These are phyloP conservation scores for Zaprionus lineosus DNA, from an alignment of 2,888 invertebrate species.

Conservation along the genomic window DNA sequence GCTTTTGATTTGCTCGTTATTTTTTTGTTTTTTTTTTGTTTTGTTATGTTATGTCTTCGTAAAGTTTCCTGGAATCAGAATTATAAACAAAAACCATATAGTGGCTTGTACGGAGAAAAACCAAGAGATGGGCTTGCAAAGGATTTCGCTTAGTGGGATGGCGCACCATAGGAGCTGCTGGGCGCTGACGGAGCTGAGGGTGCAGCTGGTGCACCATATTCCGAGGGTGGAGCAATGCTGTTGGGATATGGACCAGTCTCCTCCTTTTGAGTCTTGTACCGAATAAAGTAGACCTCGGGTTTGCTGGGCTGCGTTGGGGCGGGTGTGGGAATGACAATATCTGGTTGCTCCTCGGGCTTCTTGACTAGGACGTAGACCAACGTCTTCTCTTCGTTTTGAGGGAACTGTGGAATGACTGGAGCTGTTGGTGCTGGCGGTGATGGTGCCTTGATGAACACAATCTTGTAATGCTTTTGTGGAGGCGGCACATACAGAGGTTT, in stretches of 20 bases:
- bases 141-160: conserved; percentile 68
- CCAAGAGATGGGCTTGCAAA: conserved; percentile 37
- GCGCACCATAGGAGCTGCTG: conserved; percentile 82
- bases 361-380: conserved; percentile 89
- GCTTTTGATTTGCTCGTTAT: conserved; percentile 36
- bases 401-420: conserved; percentile 85
- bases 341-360: conserved; percentile 89
- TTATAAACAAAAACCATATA: conserved; percentile 43
- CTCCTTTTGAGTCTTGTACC: conserved; percentile 88
- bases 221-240: conserved; percentile 81
- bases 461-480: conserved; percentile 91
- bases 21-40: conserved; percentile 38
- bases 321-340: conserved; percentile 87
- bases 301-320: conserved; percentile 89
- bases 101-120: conserved; percentile 21
- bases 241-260: conserved; percentile 82
- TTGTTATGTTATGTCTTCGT: conserved; percentile 14
- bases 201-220: conserved; percentile 81
- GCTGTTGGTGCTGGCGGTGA: conserved; percentile 86
- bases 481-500: conserved; percentile 85
- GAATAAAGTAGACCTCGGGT: conserved; percentile 90
- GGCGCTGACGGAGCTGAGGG: conserved; percentile 80
- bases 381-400: conserved; percentile 89
- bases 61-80: conserved; percentile 40
- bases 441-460: conserved; percentile 90